phyloP scores from a whole-genome alignment of 2,797 vertebrate genomes.

The Thunnus albacares region DNA sequence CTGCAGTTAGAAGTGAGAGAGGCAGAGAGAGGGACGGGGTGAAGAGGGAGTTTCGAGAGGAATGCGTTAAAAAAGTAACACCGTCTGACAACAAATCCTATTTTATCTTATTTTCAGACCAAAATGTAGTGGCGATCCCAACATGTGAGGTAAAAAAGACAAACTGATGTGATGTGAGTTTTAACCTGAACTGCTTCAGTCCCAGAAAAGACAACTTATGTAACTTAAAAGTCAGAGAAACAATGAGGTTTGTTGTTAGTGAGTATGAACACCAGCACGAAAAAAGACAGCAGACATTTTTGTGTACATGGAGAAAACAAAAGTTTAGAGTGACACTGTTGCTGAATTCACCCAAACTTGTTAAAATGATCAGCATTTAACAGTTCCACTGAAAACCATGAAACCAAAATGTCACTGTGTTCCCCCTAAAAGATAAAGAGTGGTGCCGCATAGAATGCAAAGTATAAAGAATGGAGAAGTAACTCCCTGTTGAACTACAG shows the following conservation, averaged over 20 bases:
- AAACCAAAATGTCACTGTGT: conserved; percentile 28
- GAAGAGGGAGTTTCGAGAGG: background rate
- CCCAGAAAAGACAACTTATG: background rate
- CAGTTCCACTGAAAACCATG: conserved; percentile 4
- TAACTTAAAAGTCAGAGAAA: background rate
- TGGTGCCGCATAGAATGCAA: conserved; percentile 10
- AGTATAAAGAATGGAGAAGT: conserved; percentile 33
- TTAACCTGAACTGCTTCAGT: conserved; percentile 3
- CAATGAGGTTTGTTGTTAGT: background rate
- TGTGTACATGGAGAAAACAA: background rate
- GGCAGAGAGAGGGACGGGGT: background rate
- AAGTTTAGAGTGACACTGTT: background rate
- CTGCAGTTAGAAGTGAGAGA: conserved; percentile 72
- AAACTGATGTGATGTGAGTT: background rate
- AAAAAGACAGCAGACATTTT: background rate
- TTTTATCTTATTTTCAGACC: background rate
- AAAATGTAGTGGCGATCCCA: background rate
- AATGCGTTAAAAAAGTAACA: background rate
- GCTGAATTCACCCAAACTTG: conserved; percentile 1
- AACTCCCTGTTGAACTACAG: conserved; percentile 43
- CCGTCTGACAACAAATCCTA: background rate
- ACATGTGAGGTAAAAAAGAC: background rate
- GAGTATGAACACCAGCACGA: background rate
- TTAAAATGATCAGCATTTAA: conserved; percentile 6
- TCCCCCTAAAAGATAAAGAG: conserved; percentile 22